Conservation (phyloP, 1,140 invertebrate genomes). For the Hypsibius dujardini region DNA sequence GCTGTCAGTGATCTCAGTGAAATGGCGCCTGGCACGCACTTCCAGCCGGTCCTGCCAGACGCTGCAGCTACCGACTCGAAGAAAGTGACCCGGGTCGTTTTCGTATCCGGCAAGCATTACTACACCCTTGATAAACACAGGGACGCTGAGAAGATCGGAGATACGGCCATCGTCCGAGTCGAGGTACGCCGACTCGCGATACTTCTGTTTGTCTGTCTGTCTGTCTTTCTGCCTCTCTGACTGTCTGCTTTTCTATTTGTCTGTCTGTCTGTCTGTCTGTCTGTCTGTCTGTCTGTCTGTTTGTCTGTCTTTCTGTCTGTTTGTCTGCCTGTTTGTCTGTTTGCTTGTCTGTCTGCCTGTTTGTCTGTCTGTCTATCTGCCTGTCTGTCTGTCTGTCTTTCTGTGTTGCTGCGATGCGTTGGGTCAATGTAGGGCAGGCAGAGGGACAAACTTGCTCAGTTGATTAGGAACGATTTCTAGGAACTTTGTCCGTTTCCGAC, state of each 20-base stretch:
- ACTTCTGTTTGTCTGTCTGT: not conserved
- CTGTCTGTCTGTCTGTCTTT: too few species aligned
- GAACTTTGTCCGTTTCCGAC: constrained; percentile 75
- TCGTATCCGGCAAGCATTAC: constrained; percentile 85
- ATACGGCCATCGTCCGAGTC: constrained; percentile 67
- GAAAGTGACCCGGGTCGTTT: constrained; percentile 54
- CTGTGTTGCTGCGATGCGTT: too few species aligned
- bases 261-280: too few species aligned
- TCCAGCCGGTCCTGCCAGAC: constrained; percentile 56
- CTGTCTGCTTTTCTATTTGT: too few species aligned
- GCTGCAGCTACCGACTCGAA: constrained; percentile 36
- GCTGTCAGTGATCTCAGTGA: constrained; percentile 57
- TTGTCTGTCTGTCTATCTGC: too few species aligned
- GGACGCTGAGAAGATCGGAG: constrained; percentile 42
- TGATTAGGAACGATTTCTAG: constrained; percentile 24
- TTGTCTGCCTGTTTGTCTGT: too few species aligned
- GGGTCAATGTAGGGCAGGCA: too few species aligned
- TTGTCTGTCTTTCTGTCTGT: too few species aligned
- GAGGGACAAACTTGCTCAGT: too few species aligned
- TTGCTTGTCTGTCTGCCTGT: too few species aligned
- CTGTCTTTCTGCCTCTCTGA: too few species aligned
- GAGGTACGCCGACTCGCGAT: constrained; percentile 42
- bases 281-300: too few species aligned
- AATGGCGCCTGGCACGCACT: constrained; percentile 58
- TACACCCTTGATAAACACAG: constrained; percentile 63